Percentiles rank a stretch among this genome's conserved stretches.
Evolutionary conservation across 2,113 vertebrate genomes (phyloP).

Genomic region (Oryzias melastigma): DNA sequence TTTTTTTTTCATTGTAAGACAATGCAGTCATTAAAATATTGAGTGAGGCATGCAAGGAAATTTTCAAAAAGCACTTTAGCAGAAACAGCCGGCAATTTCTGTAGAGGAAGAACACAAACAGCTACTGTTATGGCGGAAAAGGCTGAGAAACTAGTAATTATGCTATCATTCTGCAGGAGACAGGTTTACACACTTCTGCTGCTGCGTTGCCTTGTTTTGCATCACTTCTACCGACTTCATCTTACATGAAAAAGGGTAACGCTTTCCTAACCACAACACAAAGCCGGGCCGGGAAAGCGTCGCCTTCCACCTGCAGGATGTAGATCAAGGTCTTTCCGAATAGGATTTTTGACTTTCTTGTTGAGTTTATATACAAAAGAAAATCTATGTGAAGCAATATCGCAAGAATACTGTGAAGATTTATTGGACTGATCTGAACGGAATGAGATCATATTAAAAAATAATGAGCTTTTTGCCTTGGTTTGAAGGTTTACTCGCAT

Average conservation of each 20-base stretch:
- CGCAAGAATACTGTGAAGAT: too few relatives aligned
- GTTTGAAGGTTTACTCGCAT: too few relatives aligned
- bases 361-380: too few relatives aligned
- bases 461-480: too few relatives aligned
- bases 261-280: background rate
- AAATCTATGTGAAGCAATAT: too few relatives aligned
- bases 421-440: too few relatives aligned
- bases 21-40: slow-evolving; percentile 3
- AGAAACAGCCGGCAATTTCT: background rate
- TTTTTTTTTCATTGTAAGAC: background rate
- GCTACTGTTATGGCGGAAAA: background rate
- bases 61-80: slow-evolving; percentile 17
- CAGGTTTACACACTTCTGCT: slow-evolving; percentile 5
- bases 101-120: background rate
- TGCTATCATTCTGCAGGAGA: slow-evolving; percentile 1
- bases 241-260: background rate
- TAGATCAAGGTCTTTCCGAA: too few relatives aligned
- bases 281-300: background rate
- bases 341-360: too few relatives aligned
- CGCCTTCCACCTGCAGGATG: background rate
- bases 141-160: slow-evolving; percentile 16
- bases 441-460: too few relatives aligned
- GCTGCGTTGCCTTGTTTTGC: slow-evolving; percentile 8
- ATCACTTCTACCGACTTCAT: slow-evolving; percentile 5
- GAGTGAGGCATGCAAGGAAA: slow-evolving; percentile 24